Evolutionary conservation across 1,140 invertebrate genomes (phyloP), one percentile per base, ranked within the genome.

Genomic region (Papilio dardanus): DNA sequence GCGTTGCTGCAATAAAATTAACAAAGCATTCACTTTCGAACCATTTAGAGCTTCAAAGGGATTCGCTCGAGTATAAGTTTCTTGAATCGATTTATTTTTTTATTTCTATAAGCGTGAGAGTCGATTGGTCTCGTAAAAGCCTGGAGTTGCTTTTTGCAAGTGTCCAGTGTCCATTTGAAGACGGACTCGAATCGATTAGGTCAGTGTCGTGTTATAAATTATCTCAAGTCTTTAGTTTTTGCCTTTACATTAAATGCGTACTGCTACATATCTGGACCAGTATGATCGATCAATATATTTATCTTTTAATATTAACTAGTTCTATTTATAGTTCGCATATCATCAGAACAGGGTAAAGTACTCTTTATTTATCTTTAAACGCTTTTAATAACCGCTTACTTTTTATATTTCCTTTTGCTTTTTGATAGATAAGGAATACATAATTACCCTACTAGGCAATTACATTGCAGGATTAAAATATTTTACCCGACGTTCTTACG

Each of bases 1-100:
- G 71, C 54, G 67, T 76, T 74, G 73, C 65, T 78, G 76, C 75
- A 80, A 80, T 77, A 50, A 76, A 82, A 79, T 82, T 78, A 80
- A 62, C 62, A 66, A 46, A n/a, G 54, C 54, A 58, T 54, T 8
- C n/a, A 8, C 42, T 71, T 50, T 30, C 42, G 24, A 71, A 31
- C 40, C 24, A 58, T 54, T 73, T 73, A 73, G 28, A 73, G 71
- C n/a, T 54, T 31, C 30, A 54, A 33, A 50, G 46, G 71, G 31
- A 54, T 58, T 73, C 30, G 40, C 3, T 24, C 50, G 24, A 58
- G 40, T n/a, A 76, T 66, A 58, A 54, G 31, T 46, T 73, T 73
- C 71, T 73, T 21, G 42, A 58, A 73, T 58, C 46, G 46, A 33
- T 73, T 19, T 33, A 8, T 58, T 73, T 71, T 73, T 73, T 19